Evolutionary conservation across 2,888 invertebrate genomes (phyloP).

Genomic region (Lasioglossum leucozonium): DNA sequence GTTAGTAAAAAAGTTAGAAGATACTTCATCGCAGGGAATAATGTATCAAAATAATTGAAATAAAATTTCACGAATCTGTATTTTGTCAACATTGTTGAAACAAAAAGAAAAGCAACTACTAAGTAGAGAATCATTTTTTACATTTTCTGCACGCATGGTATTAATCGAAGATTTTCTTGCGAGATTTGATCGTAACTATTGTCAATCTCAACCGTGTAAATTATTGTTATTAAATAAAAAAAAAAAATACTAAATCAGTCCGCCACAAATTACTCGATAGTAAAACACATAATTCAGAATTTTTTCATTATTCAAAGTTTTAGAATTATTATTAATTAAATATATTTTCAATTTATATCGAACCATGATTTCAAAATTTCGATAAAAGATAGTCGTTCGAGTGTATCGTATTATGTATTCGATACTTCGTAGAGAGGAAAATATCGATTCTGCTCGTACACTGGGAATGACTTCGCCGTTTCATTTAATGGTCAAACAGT

Average conservation of each 20-base stretch:
- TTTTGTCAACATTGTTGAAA: conserved; percentile 49
- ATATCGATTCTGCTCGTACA: conserved; percentile 31
- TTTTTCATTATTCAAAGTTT: background rate
- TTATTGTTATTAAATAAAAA: conserved; percentile 35
- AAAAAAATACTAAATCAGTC: conserved; percentile 11
- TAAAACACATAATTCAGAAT: background rate
- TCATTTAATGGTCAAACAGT: conserved; percentile 44
- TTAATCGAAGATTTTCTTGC: conserved; percentile 11
- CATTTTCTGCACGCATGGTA: background rate
- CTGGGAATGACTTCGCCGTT: conserved; percentile 68
- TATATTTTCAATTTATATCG: background rate
- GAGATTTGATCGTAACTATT: conserved; percentile 16
- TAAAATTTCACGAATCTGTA: conserved; percentile 66
- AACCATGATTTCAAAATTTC: background rate
- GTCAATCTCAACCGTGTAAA: conserved; percentile 16
- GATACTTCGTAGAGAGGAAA: background rate
- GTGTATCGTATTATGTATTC: conserved; percentile 21
- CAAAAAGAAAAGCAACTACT: background rate
- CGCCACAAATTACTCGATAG: background rate
- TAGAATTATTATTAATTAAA: background rate
- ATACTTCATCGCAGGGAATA: conserved; percentile 60
- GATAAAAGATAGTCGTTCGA: background rate
- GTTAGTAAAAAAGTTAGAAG: conserved; percentile 50
- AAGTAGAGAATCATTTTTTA: conserved; percentile 13
- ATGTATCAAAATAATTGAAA: conserved; percentile 64